Evolutionary conservation across 2,888 invertebrate species (phyloP), one percentile per base, ranked within the genome.

Genomic region (Drosophila cyrtoloma): DNA sequence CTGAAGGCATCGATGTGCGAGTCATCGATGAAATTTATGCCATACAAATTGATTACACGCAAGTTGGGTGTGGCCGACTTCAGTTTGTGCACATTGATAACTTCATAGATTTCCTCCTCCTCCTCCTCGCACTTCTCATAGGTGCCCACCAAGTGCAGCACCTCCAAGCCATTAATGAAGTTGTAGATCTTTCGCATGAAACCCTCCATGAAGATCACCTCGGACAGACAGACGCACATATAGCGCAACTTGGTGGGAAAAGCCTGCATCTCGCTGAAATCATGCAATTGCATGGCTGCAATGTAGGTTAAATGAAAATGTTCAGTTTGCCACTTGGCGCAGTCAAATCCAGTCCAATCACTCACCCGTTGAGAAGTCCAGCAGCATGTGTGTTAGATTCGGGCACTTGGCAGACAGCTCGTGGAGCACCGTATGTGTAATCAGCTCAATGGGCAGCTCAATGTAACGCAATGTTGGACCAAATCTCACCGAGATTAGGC

Each of bases 101-200:
- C 99, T 93, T 99, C 99, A 94, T 99, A 99, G 86, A 99, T 99
- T 94, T 99, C 99, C 92, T 99, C 99, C 91, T 99, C 99, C 90
- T 99, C 99, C 92, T 99, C 99, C 93, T 99, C 98, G 6, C 98
- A 96, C 93, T 99, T 99, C 92, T 99, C 99, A 92, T 99, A 99
- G 0, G 99, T 99, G 19, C 99, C 99, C 91, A 99, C 98, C 65
- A 99, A 95, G 94, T 99, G 99, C 63, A 99, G 94, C n/a, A 93
- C 93, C 94, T 99, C 99, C 69, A 99, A 94, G 6, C 99, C 99
- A 83, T 99, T 99, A 91, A 99, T 98, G 92, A 99, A 99, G 93
- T 99, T 99, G 94, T 99, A 99, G 79, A 99, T 99, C 94, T 99
- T 99, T 82, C 99, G 94, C 98, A 99, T 99, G 93, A 99, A 99